These are phyloP conservation scores for Diceros bicornis DNA, from an alignment of 2,797 vertebrate genomes.

Conservation along the genomic window DNA sequence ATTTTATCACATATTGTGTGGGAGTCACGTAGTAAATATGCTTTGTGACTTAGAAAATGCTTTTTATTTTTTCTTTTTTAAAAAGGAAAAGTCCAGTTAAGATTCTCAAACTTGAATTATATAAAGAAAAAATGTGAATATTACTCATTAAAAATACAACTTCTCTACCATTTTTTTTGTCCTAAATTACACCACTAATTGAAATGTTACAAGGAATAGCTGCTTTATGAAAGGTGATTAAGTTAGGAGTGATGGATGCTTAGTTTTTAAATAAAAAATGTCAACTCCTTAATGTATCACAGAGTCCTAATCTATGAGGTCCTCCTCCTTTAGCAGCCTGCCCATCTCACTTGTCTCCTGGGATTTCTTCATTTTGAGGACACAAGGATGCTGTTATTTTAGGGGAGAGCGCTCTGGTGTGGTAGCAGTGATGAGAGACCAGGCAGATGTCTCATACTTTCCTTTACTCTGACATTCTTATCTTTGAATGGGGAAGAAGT, in stretches of 20 bases:
- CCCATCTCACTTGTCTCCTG: background rate
- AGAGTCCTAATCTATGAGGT: background rate
- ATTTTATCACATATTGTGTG: background rate
- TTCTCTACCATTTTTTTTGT: background rate
- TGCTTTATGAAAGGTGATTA: conserved; percentile 17
- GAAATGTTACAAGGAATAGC: conserved; percentile 38
- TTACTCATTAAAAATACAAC: background rate
- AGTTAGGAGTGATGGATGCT: background rate
- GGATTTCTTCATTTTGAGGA: background rate
- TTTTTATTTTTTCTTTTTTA: background rate
- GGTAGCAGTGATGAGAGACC: background rate
- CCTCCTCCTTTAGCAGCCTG: background rate
- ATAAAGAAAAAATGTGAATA: background rate
- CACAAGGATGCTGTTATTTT: background rate
- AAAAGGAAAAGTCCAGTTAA: background rate
- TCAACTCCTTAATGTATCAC: background rate
- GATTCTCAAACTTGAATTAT: background rate
- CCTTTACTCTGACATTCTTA: background rate
- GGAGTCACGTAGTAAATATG: background rate
- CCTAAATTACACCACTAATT: background rate
- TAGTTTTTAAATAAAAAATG: conserved; percentile 31
- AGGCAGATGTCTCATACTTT: background rate
- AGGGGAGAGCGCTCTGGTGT: background rate
- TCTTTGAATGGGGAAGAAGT: background rate
- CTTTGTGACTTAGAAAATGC: background rate